Base-by-base conservation (phyloP, 2,888 invertebrate species). In the Pocota personata region DNA sequence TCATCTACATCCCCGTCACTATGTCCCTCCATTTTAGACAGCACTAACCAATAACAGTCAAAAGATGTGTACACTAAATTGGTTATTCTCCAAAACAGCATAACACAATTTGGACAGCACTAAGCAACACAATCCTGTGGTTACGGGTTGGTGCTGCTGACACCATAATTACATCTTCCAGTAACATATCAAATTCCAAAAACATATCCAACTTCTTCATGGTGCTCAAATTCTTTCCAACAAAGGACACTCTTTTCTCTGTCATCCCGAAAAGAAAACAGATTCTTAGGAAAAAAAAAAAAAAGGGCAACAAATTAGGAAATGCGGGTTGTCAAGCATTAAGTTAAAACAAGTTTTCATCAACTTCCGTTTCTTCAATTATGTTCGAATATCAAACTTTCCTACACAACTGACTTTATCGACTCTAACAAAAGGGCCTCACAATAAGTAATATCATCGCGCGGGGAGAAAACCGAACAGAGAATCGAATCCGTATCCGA, bases 341-440 rank as follows among this genome's bases (percentile, higher is more conserved):
- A 71, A 77, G 69, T 72, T 71, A 43, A 67, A 80, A 50, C 14
- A 75, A 71, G 75, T 84, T 80, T 76, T 76, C 80, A 76, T 71
- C 75, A 66, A 76, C 80, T 80, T 62, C 58, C 77, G 50, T 52
- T 80, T 52, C 72, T 82, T 60, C 73, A 62, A 73, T 69, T 78
- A 73, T 83, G 62, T 64, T 67, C 64, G 35, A 30, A 83, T 35
- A 64, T 66, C 69, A 46, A 75, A 80, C 55, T 75, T 84, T 43
- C 57, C 37, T 50, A 58, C 80, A 58, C 80, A 58, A 62, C 78
- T 52, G 55, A 73, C 72, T 48, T 64, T 24, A 43, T 58, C 55
- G 40, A 76, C 77, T 72, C 8, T 19, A 66, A 24, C 62, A 60
- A 57, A 55, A 24, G 35, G 30, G 6, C 32, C 16, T 27, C 66